Evolutionary conservation across 2,113 vertebrate species (phyloP).

Genomic region (Ranitomeya variabilis): DNA sequence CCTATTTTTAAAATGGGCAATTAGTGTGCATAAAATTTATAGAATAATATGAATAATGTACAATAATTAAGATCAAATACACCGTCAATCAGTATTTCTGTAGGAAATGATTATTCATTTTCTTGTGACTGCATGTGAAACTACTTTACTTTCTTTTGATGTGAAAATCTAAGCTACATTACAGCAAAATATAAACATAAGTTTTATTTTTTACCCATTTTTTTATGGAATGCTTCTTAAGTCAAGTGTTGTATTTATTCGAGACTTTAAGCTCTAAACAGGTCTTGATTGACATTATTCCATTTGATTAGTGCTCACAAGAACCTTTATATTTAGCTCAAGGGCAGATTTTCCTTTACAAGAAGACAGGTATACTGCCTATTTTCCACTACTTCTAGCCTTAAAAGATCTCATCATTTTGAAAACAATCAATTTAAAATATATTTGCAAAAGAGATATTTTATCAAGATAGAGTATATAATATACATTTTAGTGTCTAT

Average conservation of each 20-base stretch:
- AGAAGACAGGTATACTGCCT: not conserved
- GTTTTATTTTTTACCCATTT: not conserved
- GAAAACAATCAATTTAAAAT: slow-evolving; percentile 44
- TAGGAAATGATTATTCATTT: not conserved
- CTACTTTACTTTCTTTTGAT: not conserved
- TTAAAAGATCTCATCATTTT: not conserved
- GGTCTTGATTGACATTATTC: slow-evolving; percentile 13
- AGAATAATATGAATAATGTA: too few species aligned
- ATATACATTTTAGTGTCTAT: not conserved
- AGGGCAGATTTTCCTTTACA: slow-evolving; percentile 31
- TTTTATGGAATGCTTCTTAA: not conserved
- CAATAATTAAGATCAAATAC: too few species aligned
- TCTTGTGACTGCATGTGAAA: not conserved
- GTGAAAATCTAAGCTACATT: not conserved
- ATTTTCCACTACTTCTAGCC: slow-evolving; percentile 9
- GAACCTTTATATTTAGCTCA: slow-evolving; percentile 35
- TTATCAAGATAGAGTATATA: slow-evolving; percentile 42
- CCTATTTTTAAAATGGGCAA: too few species aligned
- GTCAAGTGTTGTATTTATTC: not conserved
- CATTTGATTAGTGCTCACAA: slow-evolving; percentile 24
- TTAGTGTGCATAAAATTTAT: too few species aligned
- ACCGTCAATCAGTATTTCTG: not conserved
- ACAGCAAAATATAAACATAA: not conserved
- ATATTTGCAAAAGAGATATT: slow-evolving; percentile 29
- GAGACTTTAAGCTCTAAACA: not conserved